A percentile compares a stretch with the other conserved stretches of the same genome.
phyloP scores from a whole-genome alignment of 2,888 invertebrate species.

The Morpho achilles region DNA sequence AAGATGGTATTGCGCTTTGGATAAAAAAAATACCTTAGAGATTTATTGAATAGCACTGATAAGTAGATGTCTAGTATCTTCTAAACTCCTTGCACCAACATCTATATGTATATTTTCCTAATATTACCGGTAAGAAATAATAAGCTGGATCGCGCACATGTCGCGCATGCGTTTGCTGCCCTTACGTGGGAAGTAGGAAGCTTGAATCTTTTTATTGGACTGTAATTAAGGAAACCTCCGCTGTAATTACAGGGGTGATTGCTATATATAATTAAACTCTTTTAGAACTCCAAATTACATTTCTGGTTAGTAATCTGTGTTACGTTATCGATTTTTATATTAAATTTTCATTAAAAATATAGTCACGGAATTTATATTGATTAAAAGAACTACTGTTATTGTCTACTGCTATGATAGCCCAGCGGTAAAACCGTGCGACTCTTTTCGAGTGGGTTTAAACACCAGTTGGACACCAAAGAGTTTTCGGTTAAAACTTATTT shows the following conservation, averaged over 20 bases:
- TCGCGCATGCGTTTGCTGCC: constrained; percentile 49
- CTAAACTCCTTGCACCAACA: constrained; percentile 29
- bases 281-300: constrained; percentile 44
- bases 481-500: too few species aligned
- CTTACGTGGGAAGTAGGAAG: constrained; percentile 73
- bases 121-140: constrained; percentile 56
- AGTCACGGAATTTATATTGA: background rate
- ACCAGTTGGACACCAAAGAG: too few species aligned
- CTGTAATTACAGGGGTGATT: constrained; percentile 75
- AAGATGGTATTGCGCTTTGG: too few species aligned
- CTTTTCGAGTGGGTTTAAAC: too few species aligned
- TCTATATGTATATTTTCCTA: constrained; percentile 48
- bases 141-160: constrained; percentile 72
- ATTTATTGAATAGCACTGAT: background rate
- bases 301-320: background rate
- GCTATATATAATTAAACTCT: constrained; percentile 76
- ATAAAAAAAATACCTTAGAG: too few species aligned
- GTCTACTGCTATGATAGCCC: too few species aligned
- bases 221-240: constrained; percentile 73
- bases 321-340: constrained; percentile 1
- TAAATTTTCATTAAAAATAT: background rate
- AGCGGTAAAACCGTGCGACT: too few species aligned
- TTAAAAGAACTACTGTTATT: too few species aligned
- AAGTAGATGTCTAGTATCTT: constrained; percentile 7
- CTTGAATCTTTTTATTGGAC: constrained; percentile 70